These are phyloP conservation scores for Eristalis arbustorum DNA, from an alignment of 2,888 invertebrate genomes.

Conservation along the genomic window DNA sequence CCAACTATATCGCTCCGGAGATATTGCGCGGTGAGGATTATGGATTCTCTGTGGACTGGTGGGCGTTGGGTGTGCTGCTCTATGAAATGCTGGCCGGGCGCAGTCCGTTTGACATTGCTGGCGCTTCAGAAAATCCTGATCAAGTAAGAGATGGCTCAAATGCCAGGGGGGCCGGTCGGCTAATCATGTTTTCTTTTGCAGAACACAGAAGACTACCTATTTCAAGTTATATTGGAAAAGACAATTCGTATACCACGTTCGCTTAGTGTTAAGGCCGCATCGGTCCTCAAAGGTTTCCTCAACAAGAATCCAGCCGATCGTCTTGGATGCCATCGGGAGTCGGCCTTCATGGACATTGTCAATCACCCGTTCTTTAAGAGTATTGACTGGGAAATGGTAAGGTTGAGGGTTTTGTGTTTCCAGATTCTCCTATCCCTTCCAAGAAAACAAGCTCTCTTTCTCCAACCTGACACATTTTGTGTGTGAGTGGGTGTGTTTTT, in stretches of 20 bases:
- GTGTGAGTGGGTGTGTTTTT: conserved; percentile 35
- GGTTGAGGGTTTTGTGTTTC: conserved; percentile 72
- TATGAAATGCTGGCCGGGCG: conserved; percentile 99
- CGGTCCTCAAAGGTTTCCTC: conserved; percentile 98
- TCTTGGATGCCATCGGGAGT: conserved; percentile 94
- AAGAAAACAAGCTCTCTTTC: conserved; percentile 20
- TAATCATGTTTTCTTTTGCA: conserved; percentile 56
- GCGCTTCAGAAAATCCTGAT: conserved; percentile 97
- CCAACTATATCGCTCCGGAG: conserved; percentile 99
- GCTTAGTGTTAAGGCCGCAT: conserved; percentile 97
- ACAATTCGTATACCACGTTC: conserved; percentile 99
- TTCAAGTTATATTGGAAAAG: conserved; percentile 99
- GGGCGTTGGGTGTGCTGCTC: conserved; percentile 97
- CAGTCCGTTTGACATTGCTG: conserved; percentile 98
- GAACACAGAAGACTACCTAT: conserved; percentile 99
- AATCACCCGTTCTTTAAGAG: conserved; percentile 98
- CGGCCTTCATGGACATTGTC: conserved; percentile 96
- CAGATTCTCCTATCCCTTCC: not conserved
- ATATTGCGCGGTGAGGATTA: conserved; percentile 97
- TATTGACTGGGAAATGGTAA: conserved; percentile 99
- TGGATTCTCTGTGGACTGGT: conserved; percentile 93
- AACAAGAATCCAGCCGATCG: conserved; percentile 98
- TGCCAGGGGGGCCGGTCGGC: no score
- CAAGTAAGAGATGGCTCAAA: conserved; percentile 81
- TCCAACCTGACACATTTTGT: conserved; percentile 31